Base-by-base conservation (phyloP, 2,797 vertebrate genomes). In the Hyperoplus immaculatus region DNA sequence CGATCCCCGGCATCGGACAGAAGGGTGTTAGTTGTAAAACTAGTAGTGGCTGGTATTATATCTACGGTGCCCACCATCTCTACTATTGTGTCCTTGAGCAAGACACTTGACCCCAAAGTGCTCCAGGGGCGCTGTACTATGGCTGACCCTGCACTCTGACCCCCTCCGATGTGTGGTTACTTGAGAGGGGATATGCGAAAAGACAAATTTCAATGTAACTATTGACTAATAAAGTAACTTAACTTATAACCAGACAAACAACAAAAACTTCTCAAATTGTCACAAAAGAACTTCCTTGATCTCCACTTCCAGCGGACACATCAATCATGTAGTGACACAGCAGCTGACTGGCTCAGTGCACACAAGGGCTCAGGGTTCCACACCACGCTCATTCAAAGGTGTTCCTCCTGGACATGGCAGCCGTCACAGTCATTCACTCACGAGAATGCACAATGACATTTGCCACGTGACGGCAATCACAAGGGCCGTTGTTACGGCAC, bases 391-490 rank as follows among this genome's bases (percentile, higher is more conserved):
- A 87, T 83, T 87, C 82, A 84, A 78, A 70, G 15, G 5, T 72
- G 71, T 64, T 88, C 82, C 87, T 84, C 66, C 73, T 51, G 82
- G 84, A 82, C 72, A 77, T 69, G 81, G 66, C 77, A 84, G 82
- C 87, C 51, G 60, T 90, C 88, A 86, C 67, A 83, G 70, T 85
- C 77, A 71, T 88, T 93, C 80, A 85, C 76, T 88, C 65, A 58
- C 66, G 70, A 56, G 83, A 60, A 64, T 42, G 51, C 50, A 16
- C 69, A 51, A 42, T 83, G 80, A 92, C 87, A 90, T 88, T 92
- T 83, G 73, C 77, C 78, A 80, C 78, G 83, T 83, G 75, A 82
- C 80, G 75, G 78, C 72, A 73, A 86, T 88, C 85, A 84, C 54
- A 11, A 15, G 43, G 69, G 71, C 14, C 39, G 41, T 39, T 10